These are phyloP conservation scores for Bellardia pandia DNA, from an alignment of 2,888 invertebrate genomes.

Conservation along the genomic window DNA sequence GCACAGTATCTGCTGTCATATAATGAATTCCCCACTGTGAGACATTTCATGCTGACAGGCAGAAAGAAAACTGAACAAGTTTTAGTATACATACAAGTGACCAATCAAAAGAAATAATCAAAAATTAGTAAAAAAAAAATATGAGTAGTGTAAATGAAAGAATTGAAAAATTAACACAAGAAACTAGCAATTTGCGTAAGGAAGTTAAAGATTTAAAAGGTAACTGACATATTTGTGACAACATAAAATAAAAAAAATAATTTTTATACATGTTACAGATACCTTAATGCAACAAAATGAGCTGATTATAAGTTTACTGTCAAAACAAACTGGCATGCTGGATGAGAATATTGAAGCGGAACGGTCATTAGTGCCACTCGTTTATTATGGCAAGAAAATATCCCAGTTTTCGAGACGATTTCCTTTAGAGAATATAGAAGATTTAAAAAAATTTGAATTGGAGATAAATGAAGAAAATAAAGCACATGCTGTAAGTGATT, in stretches of 20 bases:
- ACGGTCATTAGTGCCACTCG: neutral
- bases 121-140: neutral
- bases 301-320: slow-evolving; percentile 44
- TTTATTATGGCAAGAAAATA: neutral
- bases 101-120: neutral
- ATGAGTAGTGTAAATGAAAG: slow-evolving; percentile 46
- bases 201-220: slow-evolving; percentile 61
- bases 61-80: slow-evolving; percentile 10
- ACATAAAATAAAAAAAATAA: neutral
- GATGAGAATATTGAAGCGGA: neutral
- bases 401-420: slow-evolving; percentile 17
- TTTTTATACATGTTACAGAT: neutral
- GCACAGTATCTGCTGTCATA: neutral
- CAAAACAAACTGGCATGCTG: slow-evolving; percentile 27
- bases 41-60: slow-evolving; percentile 43
- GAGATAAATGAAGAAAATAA: slow-evolving; percentile 52
- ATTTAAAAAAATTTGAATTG: slow-evolving; percentile 42
- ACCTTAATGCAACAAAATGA: slow-evolving; percentile 53
- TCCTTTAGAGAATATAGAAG: slow-evolving; percentile 39
- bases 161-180: slow-evolving; percentile 48
- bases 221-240: neutral
- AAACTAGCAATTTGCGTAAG: slow-evolving; percentile 38
- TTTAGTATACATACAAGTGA: slow-evolving; percentile 6
- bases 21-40: slow-evolving; percentile 7
- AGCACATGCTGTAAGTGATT: slow-evolving; percentile 34